Base-by-base conservation (phyloP, 2,113 vertebrate genomes). In the Ophthalmolycus amberensis region DNA sequence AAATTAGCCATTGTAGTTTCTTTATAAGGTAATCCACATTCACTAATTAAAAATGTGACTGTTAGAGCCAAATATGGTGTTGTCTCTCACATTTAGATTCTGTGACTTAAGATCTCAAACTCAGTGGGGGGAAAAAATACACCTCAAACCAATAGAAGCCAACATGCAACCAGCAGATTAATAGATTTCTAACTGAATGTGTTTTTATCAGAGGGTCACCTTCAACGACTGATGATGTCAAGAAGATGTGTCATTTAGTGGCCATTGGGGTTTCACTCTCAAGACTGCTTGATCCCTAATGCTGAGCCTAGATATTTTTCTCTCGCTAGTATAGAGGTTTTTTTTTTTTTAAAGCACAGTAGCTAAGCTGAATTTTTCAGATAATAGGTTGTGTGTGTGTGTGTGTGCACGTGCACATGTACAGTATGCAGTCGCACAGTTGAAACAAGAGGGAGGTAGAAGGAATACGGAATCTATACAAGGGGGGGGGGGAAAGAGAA, bases 121-220 rank as follows among this genome's bases (percentile, higher is more conserved):
- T 29, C 8, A 3, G 14, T 7, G 8, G 8, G 34, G 20, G 25
- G 56, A 15, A 5, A 8, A 75, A 54, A 44, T 46, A 27, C 18
- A 65, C 38, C 6, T 50, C 22, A 64, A 71, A 64, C 20, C 27
- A 50, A 68, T 40, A n/a, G 3, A 46, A 73, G 32, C 11, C 10
- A 27, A 60, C 12, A 50, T 40, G 12, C n/a, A 75, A 25, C 12
- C 6, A 27, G 62, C 9, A 62, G 38, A 18, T 15, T 2, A 34
- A 58, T n/a, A 76, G 20, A 44, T 77, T 58, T 82, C 20, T 42
- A 40, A 37, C 8, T 74, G 50, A 77, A 58, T 64, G n/a, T 48
- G 3, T 12, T 16, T 54, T 18, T 25, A 56, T 56, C 15, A 62
- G 8, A 38, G 62, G 8, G 52, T 25, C 32, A 60, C 22, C 29